Percentiles rank a stretch among this genome's conserved stretches.
These are phyloP conservation scores for Tipula unca DNA, from an alignment of 2,888 invertebrate genomes.

Conservation along the genomic window DNA sequence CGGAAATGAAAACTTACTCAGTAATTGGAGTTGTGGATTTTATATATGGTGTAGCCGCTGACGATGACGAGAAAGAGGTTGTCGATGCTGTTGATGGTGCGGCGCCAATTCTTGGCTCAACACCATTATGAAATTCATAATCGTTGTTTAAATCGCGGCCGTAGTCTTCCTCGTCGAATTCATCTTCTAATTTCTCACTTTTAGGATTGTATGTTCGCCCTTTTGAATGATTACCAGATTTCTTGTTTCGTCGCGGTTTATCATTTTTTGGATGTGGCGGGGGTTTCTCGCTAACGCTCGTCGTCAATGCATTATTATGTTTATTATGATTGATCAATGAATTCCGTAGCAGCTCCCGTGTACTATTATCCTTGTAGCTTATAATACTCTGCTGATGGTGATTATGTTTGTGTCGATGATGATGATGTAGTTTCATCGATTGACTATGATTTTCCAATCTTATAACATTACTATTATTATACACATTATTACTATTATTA, in stretches of 20 bases:
- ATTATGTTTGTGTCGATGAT: neutral
- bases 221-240: neutral
- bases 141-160: neutral
- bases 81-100: neutral
- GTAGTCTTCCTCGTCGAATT: neutral
- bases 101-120: neutral
- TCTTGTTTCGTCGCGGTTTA: neutral
- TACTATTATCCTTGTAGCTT: neutral
- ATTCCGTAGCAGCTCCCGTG: neutral
- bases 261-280: neutral
- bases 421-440: neutral
- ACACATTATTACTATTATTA: neutral
- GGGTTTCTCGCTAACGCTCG: neutral
- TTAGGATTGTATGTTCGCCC: neutral
- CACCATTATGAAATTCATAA: neutral
- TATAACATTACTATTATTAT: neutral
- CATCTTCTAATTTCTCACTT: neutral
- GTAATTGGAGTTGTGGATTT: neutral
- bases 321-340: neutral
- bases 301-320: neutral
- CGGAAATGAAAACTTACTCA: slow-evolving; percentile 16
- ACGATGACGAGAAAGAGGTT: neutral
- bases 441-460: neutral
- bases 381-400: too few relatives aligned
- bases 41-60: neutral